phyloP scores from a whole-genome alignment of 1,140 invertebrate genomes.

The Ladona fulva region DNA sequence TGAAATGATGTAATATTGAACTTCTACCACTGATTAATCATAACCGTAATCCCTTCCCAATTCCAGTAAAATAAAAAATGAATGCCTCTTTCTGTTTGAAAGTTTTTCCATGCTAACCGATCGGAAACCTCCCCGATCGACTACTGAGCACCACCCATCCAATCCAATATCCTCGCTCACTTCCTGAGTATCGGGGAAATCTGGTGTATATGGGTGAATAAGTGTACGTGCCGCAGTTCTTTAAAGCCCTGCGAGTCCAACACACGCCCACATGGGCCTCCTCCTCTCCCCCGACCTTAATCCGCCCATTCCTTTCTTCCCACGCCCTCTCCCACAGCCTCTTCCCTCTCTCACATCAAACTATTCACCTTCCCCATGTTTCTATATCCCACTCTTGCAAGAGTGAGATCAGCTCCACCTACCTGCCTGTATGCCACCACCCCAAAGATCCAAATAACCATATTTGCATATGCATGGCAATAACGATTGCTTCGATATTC shows the following conservation, averaged over 20 bases:
- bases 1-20: no score
- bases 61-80: no score
- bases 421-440: not conserved
- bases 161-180: no score
- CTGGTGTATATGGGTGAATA: no score
- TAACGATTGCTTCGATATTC: not conserved
- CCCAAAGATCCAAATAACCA: not conserved
- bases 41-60: no score
- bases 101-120: no score
- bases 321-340: not conserved
- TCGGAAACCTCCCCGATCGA: no score
- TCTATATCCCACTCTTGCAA: not conserved
- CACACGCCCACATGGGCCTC: not conserved
- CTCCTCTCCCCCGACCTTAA: not conserved
- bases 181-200: no score
- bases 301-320: not conserved
- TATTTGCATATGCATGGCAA: slow-evolving; percentile 9
- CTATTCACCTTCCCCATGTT: not conserved
- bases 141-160: no score
- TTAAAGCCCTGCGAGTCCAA: not conserved
- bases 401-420: not conserved
- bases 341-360: not conserved
- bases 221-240: no score
- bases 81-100: no score
- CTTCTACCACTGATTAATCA: no score